These are phyloP conservation scores for Mnemiopsis leidyi DNA, from an alignment of 37 sponge, comb jelly and placozoan species.

Conservation along the genomic window DNA sequence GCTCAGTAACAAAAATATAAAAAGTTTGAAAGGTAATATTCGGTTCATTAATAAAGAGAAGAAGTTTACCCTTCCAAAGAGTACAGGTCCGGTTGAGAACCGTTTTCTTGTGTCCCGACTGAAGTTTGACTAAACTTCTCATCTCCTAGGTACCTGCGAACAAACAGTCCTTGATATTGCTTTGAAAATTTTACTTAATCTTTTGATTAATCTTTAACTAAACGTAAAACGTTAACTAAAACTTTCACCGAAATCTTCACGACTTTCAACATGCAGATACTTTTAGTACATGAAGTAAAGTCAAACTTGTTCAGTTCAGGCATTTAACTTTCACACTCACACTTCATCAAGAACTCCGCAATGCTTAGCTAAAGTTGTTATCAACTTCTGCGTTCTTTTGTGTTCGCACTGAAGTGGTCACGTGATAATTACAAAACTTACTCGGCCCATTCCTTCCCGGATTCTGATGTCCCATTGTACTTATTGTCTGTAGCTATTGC, in stretches of 20 bases:
- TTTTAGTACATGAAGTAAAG: too few relatives aligned
- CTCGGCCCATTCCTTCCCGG: not conserved
- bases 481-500: not conserved
- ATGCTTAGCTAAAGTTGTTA: not conserved
- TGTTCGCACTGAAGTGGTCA: not conserved
- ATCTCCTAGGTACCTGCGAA: not conserved
- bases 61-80: slow-evolving; percentile 6
- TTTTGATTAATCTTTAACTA: too few relatives aligned
- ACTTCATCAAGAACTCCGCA: not conserved
- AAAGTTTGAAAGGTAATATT: too few relatives aligned
- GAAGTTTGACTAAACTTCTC: not conserved
- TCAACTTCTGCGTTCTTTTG: not conserved
- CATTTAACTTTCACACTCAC: slow-evolving; percentile 50
- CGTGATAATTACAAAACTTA: not conserved
- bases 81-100: slow-evolving; percentile 8
- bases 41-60: too few relatives aligned
- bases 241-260: too few relatives aligned
- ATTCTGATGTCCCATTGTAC: not conserved
- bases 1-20: too few relatives aligned
- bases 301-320: too few relatives aligned
- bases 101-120: not conserved
- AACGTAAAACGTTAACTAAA: too few relatives aligned
- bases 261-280: too few relatives aligned
- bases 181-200: too few relatives aligned
- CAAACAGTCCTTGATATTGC: too few relatives aligned